phyloP scores from a whole-genome alignment of 1,140 invertebrate species.

The Pogonognathellus flavescens region DNA sequence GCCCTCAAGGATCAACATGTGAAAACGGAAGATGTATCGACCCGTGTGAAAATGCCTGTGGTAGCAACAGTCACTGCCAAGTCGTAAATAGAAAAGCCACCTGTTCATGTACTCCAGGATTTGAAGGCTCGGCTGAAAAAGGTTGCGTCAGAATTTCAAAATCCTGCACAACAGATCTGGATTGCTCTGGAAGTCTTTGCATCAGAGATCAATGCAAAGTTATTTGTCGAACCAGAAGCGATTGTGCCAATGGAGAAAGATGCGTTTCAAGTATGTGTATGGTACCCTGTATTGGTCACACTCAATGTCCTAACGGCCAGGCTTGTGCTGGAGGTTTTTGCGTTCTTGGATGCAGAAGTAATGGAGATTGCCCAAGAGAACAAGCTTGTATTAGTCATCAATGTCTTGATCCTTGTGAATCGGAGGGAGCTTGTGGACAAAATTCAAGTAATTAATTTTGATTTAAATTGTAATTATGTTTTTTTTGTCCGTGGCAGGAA shows the following conservation, averaged over 20 bases:
- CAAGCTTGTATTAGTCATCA: conserved; percentile 86
- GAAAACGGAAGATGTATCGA: conserved; percentile 80
- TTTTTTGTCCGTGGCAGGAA: no score
- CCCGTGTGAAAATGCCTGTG: conserved; percentile 83
- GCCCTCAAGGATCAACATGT: conserved; percentile 82
- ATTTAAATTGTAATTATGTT: no score
- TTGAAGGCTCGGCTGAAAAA: conserved; percentile 75
- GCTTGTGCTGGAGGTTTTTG: conserved; percentile 82
- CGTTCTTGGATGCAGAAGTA: conserved; percentile 84
- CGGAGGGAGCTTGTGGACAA: conserved; percentile 83
- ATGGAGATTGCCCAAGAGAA: conserved; percentile 81
- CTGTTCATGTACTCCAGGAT: conserved; percentile 82
- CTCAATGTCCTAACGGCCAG: conserved; percentile 82
- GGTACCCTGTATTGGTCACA: conserved; percentile 82
- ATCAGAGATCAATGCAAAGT: conserved; percentile 85
- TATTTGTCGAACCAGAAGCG: conserved; percentile 81
- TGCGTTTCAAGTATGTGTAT: conserved; percentile 85
- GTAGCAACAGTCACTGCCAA: conserved; percentile 82
- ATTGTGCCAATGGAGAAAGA: conserved; percentile 84
- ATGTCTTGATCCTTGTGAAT: conserved; percentile 84
- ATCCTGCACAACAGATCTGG: conserved; percentile 79
- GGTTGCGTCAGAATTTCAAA: conserved; percentile 80
- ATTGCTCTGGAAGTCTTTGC: conserved; percentile 84
- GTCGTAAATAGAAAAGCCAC: conserved; percentile 80
- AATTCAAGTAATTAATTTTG: conserved; percentile 74